Percentiles rank a stretch among this genome's conserved stretches.
phyloP scores from a whole-genome alignment of 2,113 vertebrate species.

The Pituophis catenifer region DNA sequence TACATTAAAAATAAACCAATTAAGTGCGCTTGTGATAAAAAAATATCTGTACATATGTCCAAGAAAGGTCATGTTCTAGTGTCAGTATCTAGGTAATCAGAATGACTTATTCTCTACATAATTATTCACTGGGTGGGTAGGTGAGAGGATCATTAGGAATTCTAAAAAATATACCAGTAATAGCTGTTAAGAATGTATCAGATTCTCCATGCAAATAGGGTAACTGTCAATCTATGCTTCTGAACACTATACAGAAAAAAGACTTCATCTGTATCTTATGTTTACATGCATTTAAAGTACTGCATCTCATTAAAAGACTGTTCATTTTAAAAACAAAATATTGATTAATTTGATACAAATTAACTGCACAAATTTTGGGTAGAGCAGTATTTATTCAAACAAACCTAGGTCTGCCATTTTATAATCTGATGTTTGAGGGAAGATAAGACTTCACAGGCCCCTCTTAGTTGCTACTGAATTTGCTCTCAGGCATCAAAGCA shows the following conservation, averaged over 20 bases:
- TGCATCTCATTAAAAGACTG: not conserved
- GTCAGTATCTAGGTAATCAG: not conserved
- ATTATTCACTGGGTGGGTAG: not conserved
- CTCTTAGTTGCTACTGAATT: not conserved
- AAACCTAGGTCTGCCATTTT: not conserved
- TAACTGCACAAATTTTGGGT: not conserved
- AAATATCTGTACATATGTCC: not conserved
- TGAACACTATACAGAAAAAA: not conserved
- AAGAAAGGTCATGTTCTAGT: not conserved
- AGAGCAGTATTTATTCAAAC: not conserved
- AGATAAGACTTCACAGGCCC: not conserved
- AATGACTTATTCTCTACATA: not conserved
- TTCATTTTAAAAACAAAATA: not conserved
- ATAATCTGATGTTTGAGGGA: not conserved
- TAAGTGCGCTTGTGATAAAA: not conserved
- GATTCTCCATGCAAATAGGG: not conserved
- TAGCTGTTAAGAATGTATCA: not conserved
- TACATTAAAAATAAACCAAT: constrained; percentile 12
- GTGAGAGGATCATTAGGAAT: not conserved
- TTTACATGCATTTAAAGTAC: not conserved
- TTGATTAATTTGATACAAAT: not conserved
- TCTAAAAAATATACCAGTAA: not conserved
- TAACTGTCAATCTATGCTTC: not conserved
- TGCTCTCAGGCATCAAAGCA: not conserved
- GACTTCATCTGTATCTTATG: not conserved